Base-by-base conservation (phyloP, 2,888 invertebrate genomes). In the Ceratothoa steindachneri region DNA sequence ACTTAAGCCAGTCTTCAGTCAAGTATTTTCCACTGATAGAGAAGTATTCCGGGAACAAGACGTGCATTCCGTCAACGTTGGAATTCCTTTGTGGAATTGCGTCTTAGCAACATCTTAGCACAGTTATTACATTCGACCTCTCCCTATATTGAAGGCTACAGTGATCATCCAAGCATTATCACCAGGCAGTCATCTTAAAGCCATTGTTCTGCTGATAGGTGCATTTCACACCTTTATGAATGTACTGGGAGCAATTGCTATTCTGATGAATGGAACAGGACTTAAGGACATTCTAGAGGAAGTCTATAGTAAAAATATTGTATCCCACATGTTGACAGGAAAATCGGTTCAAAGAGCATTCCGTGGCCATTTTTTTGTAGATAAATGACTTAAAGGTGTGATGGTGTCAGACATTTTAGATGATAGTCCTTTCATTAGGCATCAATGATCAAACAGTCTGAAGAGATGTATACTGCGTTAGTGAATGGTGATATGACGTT, bases 41-140 rank as follows among this genome's bases (percentile, higher is more conserved):
- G 68, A 67, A 74, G 72, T 53, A 71, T 70, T 52, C 77, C n/a
- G 68, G 67, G 24, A 73, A 80, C 53, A 66, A 69, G 28, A 69
- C 77, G 2, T 80, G 75, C 69, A 72, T 80, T 28, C 67, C 72
- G 5, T 77, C 80, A 7, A 80, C 72, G 2, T 65, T 80, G 41
- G 30, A 52, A 12, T 77, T 72, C 67, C 28, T 77, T 30, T 27
- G 51, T 68, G 69, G 67, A 27, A n/a, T 66, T 15, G 27, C 72
- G 12, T 69, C 12, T 22, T 71, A 67, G 60, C 27, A 74, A 29
- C 3, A 30, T 12, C 70, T 19, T 12, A 66, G 7, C 3, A 74
- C 77, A 30, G 67, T 80, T 19, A 67, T 75, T 22, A 67, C 68
- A 22, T 72, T 67, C 53, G 67, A 72, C 30, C 68, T 67, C 19